Percentiles rank a stretch among this genome's conserved stretches.
These are phyloP conservation scores for Cydia fagiglandana DNA, from an alignment of 1,140 invertebrate species.

Conservation along the genomic window DNA sequence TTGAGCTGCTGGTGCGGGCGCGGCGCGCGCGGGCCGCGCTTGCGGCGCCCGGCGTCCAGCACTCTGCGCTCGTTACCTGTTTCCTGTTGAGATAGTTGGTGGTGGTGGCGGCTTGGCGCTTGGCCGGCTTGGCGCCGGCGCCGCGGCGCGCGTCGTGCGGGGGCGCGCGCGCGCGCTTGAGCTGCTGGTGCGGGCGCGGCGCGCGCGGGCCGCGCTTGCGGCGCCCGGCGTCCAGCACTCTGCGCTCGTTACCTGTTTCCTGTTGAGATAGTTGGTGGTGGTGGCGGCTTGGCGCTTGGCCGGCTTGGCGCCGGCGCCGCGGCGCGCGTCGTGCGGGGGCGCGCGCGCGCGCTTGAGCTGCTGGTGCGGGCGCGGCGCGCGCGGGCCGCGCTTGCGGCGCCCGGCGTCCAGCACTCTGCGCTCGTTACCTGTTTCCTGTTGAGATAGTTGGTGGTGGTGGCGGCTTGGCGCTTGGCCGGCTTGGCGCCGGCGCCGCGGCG, in stretches of 20 bases:
- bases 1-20: too few relatives aligned
- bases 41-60: conserved; percentile 42
- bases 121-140: too few relatives aligned
- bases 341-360: conserved; percentile 33
- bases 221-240: too few relatives aligned
- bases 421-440: conserved; percentile 75
- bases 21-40: conserved; percentile 47
- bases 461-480: conserved; percentile 56
- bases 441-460: conserved; percentile 73
- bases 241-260: conserved; percentile 73
- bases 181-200: conserved; percentile 41
- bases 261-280: conserved; percentile 75
- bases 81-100: conserved; percentile 77
- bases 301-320: too few relatives aligned
- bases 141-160: too few relatives aligned
- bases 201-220: conserved; percentile 51
- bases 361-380: conserved; percentile 43
- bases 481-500: too few relatives aligned
- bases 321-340: conserved; percentile 11
- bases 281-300: conserved; percentile 60
- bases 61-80: too few relatives aligned
- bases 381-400: conserved; percentile 49
- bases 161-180: conserved; percentile 32
- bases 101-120: conserved; percentile 60
- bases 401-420: too few relatives aligned